These are phyloP conservation scores for Fringilla coelebs DNA, from an alignment of 2,797 vertebrate genomes.

Conservation along the genomic window DNA sequence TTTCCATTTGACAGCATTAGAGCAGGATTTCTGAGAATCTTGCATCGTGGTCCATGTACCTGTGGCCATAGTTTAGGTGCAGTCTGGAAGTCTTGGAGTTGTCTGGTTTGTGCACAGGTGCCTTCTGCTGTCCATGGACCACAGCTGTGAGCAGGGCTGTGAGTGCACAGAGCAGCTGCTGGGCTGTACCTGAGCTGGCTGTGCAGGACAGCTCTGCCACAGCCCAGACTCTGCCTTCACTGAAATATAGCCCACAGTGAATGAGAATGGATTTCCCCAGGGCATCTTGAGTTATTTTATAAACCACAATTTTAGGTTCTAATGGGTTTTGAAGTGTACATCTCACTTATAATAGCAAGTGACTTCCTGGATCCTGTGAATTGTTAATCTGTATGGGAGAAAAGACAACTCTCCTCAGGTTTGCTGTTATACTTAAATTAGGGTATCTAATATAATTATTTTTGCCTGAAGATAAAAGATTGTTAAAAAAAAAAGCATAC, in stretches of 20 bases:
- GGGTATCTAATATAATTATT: not conserved
- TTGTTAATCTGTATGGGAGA: not conserved
- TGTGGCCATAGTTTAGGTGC: not conserved
- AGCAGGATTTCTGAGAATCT: not conserved
- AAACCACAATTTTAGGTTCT: not conserved
- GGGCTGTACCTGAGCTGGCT: not conserved
- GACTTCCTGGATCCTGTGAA: not conserved
- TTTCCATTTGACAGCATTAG: not conserved
- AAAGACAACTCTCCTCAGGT: not conserved
- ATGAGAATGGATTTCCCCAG: too few relatives aligned
- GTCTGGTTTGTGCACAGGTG: not conserved
- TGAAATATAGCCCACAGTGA: not conserved
- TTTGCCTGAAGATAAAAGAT: not conserved
- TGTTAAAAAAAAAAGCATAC: not conserved
- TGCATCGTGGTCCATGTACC: not conserved
- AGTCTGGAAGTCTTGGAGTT: not conserved
- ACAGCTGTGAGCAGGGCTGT: not conserved
- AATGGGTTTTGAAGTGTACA: not conserved
- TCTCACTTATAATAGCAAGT: not conserved
- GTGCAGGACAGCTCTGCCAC: not conserved
- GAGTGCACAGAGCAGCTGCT: not conserved
- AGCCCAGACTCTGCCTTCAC: not conserved
- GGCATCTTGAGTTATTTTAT: not conserved
- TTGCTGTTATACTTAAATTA: not conserved
- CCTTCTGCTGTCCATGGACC: accelerated